Percentiles rank a stretch among this genome's conserved stretches.
Conservation (phyloP, 2,797 vertebrate species). For the Eupleurogrammus muticus region DNA sequence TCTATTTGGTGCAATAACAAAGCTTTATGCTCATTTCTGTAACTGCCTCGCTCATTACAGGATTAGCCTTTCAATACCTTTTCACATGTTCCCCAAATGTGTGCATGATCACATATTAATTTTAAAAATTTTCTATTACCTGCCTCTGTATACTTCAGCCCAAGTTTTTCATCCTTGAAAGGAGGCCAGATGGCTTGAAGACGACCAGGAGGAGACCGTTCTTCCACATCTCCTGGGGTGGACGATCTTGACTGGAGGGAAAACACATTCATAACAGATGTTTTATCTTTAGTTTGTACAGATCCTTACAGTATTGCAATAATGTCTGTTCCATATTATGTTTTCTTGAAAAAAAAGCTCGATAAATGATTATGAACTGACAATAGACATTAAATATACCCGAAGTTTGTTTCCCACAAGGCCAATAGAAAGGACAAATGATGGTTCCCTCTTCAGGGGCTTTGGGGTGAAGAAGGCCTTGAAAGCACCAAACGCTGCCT, state of each 20-base stretch:
- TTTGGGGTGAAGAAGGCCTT: slow-evolving; percentile 93
- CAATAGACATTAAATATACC: too few species aligned
- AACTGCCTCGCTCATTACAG: background rate
- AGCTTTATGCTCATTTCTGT: background rate
- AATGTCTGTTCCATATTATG: background rate
- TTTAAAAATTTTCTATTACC: slow-evolving; percentile 76
- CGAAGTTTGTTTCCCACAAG: too few species aligned
- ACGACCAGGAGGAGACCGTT: slow-evolving; percentile 93
- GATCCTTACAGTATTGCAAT: background rate
- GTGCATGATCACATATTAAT: background rate
- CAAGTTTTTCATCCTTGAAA: slow-evolving; percentile 92
- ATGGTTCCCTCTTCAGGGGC: slow-evolving; percentile 86
- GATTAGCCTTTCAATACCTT: background rate
- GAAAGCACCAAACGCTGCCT: slow-evolving; percentile 93
- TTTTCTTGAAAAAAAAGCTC: too few species aligned
- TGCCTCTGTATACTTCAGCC: slow-evolving; percentile 98
- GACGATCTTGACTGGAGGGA: slow-evolving; percentile 77
- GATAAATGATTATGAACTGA: too few species aligned
- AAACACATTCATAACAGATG: slow-evolving; percentile 25
- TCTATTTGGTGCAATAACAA: background rate
- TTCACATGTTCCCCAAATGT: background rate
- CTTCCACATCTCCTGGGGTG: slow-evolving; percentile 88
- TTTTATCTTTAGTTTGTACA: background rate
- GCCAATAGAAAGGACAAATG: background rate
- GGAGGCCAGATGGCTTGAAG: slow-evolving; percentile 96